Base-by-base conservation (phyloP, 2,797 vertebrate genomes). In the Sciaenops ocellatus region DNA sequence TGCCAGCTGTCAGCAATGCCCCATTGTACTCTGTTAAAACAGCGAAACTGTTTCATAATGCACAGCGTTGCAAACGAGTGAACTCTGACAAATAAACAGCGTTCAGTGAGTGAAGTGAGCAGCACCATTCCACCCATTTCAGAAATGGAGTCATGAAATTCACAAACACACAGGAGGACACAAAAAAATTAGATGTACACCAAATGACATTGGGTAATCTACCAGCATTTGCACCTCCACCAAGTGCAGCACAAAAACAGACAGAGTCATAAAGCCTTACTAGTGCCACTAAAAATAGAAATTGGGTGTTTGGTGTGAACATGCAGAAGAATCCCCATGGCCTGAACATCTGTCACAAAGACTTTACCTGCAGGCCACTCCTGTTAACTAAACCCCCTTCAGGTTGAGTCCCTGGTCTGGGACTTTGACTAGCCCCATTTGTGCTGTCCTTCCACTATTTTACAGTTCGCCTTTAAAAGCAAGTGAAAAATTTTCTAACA, bases 81-180 rank as follows among this genome's bases (percentile, higher is more conserved):
- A 84, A 68, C 84, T 82, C 52, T 42, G 26, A 76, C 69, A 80
- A 78, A 84, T 61, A 84, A 74, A 85, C 0, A 67, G 67, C 61
- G 70, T 54, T 52, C 59, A 41, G 51, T 4, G n/a, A 84, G 42
- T 47, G 11, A 59, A 69, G 30, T 41, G 57, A 80, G 59, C 56
- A 69, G 46, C 66, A 26, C 2, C 55, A 47, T 28, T 79, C 22
- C 28, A 38, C 50, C 56, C 60, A 59, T 68, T 42, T 73, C 67
- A 50, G 48, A 68, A 65, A 79, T 2, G 2, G 15, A 64, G 71
- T 50, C 64, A 74, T 42, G 24, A 42, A 34, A 84, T 65, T 70
- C 69, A 69, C 46, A 72, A 72, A 68, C 13, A 64, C 42, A 55
- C 46, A 68, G 38, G 61, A 61, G 20, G 18, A 54, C 42, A 62